These are phyloP conservation scores for Lindbergichthys nudifrons DNA, from an alignment of 2,797 vertebrate genomes.

Conservation along the genomic window DNA sequence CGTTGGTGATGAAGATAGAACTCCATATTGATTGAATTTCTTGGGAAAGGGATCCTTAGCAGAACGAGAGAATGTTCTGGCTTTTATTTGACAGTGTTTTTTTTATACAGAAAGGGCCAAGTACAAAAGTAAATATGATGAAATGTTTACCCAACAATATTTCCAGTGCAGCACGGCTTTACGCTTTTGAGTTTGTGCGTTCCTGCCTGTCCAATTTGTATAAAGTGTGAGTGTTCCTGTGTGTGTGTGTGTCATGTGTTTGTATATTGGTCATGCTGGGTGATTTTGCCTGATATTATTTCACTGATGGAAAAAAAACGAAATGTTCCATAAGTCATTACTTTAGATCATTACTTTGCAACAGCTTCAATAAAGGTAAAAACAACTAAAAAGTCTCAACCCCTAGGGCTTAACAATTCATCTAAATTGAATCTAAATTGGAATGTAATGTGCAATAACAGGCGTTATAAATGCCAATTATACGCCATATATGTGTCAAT, in stretches of 20 bases:
- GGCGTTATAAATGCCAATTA: no score
- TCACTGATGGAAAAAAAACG: no score
- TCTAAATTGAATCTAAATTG: no score
- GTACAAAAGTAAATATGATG: conserved; percentile 30
- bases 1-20: conserved; percentile 53
- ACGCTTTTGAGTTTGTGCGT: conserved; percentile 6
- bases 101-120: conserved; percentile 10
- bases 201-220: neutral
- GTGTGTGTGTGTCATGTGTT: neutral
- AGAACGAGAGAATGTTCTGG: conserved; percentile 15
- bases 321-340: no score
- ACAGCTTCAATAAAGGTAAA: no score
- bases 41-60: conserved; percentile 45
- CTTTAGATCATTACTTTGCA: no score
- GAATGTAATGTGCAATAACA: no score
- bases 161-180: conserved; percentile 1
- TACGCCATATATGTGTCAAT: no score
- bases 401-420: no score
- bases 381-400: no score
- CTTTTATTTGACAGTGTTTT: conserved; percentile 12
- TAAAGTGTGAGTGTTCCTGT: neutral
- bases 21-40: conserved; percentile 59
- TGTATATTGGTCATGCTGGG: neutral
- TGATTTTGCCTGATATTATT: no score
- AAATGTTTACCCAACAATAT: conserved; percentile 34